Evolutionary conservation across 2,113 vertebrate genomes (phyloP), one percentile per base, ranked within the genome.

Genomic region (Grammomys surdaster): DNA sequence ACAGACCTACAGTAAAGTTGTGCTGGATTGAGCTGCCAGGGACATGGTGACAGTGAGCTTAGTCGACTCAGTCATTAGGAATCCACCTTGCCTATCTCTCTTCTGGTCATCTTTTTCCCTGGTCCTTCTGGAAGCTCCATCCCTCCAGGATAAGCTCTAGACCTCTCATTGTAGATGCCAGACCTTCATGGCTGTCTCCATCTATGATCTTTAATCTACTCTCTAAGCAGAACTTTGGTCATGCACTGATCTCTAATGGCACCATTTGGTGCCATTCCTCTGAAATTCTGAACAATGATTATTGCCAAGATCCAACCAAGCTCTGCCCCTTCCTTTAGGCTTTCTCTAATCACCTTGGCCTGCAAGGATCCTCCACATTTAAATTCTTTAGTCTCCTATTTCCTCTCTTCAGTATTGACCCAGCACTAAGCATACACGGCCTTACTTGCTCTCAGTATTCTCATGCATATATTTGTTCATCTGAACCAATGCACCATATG

Each of bases 251-350:
- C 12, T 65, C 7, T 51, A 7, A 1, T 0, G 0, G 72, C 7
- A 8, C n/a, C 31, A 1, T 77, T 40, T 3, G 10, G 0, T 77
- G 72, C 72, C 10, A 60, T 63, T 14, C 43, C 16, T 69, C 73
- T 88, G 26, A 33, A 26, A 81, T 33, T 77, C 43, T 70, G 72
- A 48, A 54, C 46, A 12, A 43, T 70, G 28, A 17, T 85, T 70
- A 40, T 91, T n/a, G 12, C 60, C 51, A 82, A 72, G 48, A 10
- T 28, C 56, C 82, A 20, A 0, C 78, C 63, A 95, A 56, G 26
- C 20, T 72, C 48, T 70, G 26, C 31, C 46, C 67, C 92, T 94
- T 90, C 24, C 63, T 92, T 85, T 22, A 63, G 81, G n/a, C 81
- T 63, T 92, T 69, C 73, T 75, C 31, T 88, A n/a, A 92, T 26